Evolutionary conservation across 2,797 vertebrate species (phyloP).

Genomic region (Diplodus puntazzo): DNA sequence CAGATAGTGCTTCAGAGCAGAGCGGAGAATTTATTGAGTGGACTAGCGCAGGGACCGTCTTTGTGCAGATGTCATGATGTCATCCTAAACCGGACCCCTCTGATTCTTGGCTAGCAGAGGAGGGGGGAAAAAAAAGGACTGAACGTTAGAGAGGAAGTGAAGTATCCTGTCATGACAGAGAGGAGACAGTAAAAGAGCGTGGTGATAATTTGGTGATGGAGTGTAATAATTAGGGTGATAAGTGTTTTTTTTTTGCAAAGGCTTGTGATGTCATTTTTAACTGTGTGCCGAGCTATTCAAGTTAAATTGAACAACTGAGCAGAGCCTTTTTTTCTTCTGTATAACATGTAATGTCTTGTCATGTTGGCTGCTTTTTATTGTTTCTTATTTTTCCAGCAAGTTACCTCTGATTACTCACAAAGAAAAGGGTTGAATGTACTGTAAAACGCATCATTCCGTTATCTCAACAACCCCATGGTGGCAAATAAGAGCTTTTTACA

Average conservation of each 20-base stretch:
- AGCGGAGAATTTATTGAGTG: slow-evolving; percentile 52
- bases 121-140: slow-evolving; percentile 3
- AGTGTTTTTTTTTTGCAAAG: not conserved
- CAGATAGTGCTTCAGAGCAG: slow-evolving; percentile 25
- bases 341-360: slow-evolving; percentile 50
- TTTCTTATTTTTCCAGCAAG: not conserved
- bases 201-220: not conserved
- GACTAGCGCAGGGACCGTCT: slow-evolving; percentile 60
- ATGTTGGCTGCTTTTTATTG: slow-evolving; percentile 4
- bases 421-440: not conserved
- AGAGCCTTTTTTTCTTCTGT: slow-evolving; percentile 31
- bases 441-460: slow-evolving; percentile 24
- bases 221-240: not conserved
- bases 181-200: not conserved
- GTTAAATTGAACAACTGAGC: slow-evolving; percentile 20
- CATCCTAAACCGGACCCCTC: slow-evolving; percentile 55
- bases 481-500: slow-evolving; percentile 18
- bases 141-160: slow-evolving; percentile 9
- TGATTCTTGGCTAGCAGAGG: slow-evolving; percentile 26
- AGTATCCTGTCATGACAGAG: not conserved
- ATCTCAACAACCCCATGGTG: not conserved
- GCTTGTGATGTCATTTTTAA: not conserved
- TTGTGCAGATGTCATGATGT: slow-evolving; percentile 78
- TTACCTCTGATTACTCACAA: not conserved
- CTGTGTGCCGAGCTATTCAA: not conserved